Base-by-base conservation (phyloP, 2,113 vertebrate species). In the Pelecanoides urinatrix region DNA sequence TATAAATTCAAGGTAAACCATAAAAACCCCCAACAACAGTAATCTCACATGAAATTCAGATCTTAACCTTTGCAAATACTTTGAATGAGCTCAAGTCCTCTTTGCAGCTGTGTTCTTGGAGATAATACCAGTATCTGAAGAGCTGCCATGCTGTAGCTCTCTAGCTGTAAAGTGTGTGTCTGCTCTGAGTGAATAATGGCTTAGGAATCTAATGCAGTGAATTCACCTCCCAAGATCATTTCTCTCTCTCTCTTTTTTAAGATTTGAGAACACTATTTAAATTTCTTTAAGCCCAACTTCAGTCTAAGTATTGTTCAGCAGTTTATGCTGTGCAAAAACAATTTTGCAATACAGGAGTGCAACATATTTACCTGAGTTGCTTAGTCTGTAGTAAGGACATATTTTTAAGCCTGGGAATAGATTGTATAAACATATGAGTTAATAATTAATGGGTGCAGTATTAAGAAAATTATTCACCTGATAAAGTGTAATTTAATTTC, bases 381-480 rank as follows among this genome's bases (percentile, higher is more conserved):
- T 71, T 56, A n/a, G 21, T 77, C 26, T 88, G 27, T 52, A 65
- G 16, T 63, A 71, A 84, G n/a, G 32, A 53, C 2, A 1, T 74
- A 59, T 59, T 96, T 95, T 79, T 76, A 34, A 74, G 21, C 9
- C 55, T 84, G 36, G n/a, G 27, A 87, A 67, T 73, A 83, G 85
- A 71, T 44, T 79, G 42, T 70, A n/a, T 61, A 27, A 61, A 72
- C 6, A 2, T 59, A 26, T 81, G 56, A 94, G 50, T 92, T 78
- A 86, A 66, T 90, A 66, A 68, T 88, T 61, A 91, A 62, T 78
- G 62, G 19, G 32, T 73, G 21, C 59, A 87, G 9, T 88, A 82
- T 91, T 82, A 90, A 75, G 63, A 90, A 95, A 91, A 93, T 49
- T 0, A 67, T 92, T 97, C 93, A 90, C 49, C n/a, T 96, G 94